phyloP scores from a whole-genome alignment of 2,113 vertebrate genomes.

The Haliaeetus leucogaster region DNA sequence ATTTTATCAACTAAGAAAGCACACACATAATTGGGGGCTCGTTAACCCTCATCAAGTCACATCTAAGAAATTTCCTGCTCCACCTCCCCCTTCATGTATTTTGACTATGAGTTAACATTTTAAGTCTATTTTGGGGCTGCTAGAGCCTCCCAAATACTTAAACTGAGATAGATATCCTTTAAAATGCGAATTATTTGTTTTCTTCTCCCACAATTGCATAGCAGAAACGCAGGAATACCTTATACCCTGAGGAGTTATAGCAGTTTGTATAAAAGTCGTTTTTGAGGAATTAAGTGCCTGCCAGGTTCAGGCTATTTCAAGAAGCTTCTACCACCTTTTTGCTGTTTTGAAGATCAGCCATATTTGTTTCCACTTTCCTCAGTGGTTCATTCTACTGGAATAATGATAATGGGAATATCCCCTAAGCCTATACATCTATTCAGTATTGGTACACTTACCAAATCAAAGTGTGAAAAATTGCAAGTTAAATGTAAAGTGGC shows the following conservation, averaged over 20 bases:
- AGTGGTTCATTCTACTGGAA: background rate
- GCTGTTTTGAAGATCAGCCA: background rate
- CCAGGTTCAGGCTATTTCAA: background rate
- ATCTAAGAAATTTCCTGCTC: background rate
- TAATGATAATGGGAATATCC: background rate
- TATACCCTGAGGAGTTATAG: background rate
- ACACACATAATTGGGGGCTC: background rate
- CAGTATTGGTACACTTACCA: background rate
- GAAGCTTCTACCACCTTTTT: background rate
- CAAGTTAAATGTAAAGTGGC: background rate
- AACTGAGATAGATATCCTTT: background rate
- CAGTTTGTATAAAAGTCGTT: background rate
- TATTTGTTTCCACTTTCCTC: background rate
- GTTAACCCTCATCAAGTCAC: background rate
- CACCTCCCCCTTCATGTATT: background rate
- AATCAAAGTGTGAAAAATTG: background rate
- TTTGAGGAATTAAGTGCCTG: background rate
- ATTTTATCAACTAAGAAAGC: conserved; percentile 6
- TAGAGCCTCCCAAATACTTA: background rate
- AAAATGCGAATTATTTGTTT: background rate
- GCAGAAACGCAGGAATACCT: background rate
- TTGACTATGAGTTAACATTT: background rate
- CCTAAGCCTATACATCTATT: background rate
- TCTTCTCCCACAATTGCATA: background rate
- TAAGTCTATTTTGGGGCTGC: background rate